Conservation (phyloP, 2,113 vertebrate genomes). For the Rostratula benghalensis region DNA sequence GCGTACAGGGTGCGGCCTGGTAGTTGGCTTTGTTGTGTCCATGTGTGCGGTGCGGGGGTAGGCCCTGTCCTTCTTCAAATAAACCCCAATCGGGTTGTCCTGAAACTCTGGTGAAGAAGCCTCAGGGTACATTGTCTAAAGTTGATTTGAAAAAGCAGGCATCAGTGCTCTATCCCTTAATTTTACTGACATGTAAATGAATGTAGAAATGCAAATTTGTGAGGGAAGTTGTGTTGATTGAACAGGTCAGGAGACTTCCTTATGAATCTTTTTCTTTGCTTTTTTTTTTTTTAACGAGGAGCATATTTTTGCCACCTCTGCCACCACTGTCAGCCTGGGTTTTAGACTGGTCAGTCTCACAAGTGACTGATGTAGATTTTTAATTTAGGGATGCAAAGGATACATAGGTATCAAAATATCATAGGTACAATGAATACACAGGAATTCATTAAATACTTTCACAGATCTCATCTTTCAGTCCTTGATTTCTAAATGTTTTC, state of each 20-base stretch:
- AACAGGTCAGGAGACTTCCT: not conserved
- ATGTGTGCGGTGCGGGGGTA: accelerated
- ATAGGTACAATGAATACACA: not conserved
- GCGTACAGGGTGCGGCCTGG: accelerated
- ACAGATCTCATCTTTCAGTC: not conserved
- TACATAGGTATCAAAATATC: accelerated
- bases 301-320: not conserved
- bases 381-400: not conserved
- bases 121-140: no score
- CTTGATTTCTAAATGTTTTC: not conserved
- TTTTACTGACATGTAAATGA: not conserved
- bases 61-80: accelerated
- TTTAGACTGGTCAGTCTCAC: no score
- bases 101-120: no score
- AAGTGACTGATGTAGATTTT: not conserved
- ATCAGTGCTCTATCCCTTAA: no score
- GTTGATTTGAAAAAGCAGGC: not conserved
- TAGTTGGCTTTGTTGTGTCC: accelerated
- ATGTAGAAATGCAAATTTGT: not conserved
- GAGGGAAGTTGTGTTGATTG: not conserved
- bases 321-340: no score
- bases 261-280: not conserved
- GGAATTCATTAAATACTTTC: not conserved
- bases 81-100: not conserved
- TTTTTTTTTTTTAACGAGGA: not conserved